Conservation (phyloP, 1,140 invertebrate species). For the Atopsyche davidsoni region DNA sequence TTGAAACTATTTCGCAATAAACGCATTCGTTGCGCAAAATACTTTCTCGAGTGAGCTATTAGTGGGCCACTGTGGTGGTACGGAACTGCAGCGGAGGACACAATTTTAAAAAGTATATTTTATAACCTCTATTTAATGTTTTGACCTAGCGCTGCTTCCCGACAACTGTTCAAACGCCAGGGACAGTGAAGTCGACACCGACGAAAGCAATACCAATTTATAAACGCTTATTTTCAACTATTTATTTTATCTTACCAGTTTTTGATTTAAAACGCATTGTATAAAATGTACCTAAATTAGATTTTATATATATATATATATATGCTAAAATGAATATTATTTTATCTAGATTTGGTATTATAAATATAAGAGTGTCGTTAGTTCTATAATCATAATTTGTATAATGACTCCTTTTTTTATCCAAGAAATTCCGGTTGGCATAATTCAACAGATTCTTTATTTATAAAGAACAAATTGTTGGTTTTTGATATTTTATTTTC, state of each 20-base stretch:
- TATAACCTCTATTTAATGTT: neutral
- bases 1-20: too few species aligned
- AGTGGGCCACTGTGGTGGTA: too few species aligned
- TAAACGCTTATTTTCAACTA: neutral
- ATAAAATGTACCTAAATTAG: neutral
- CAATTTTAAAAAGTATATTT: neutral
- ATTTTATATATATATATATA: neutral
- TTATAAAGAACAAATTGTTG: neutral
- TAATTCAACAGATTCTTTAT: neutral
- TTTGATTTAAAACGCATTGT: neutral
- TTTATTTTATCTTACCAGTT: neutral
- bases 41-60: too few species aligned
- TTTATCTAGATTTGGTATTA: neutral
- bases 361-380: too few species aligned
- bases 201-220: neutral
- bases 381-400: neutral
- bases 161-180: too few species aligned
- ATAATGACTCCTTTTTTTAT: neutral
- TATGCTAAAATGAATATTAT: neutral
- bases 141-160: too few species aligned
- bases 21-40: too few species aligned
- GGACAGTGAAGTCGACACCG: too few species aligned
- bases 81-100: too few species aligned
- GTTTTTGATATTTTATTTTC: neutral
- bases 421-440: neutral